These are phyloP conservation scores for Leptinotarsa haldemani DNA, from an alignment of 2,888 invertebrate species.

Conservation along the genomic window DNA sequence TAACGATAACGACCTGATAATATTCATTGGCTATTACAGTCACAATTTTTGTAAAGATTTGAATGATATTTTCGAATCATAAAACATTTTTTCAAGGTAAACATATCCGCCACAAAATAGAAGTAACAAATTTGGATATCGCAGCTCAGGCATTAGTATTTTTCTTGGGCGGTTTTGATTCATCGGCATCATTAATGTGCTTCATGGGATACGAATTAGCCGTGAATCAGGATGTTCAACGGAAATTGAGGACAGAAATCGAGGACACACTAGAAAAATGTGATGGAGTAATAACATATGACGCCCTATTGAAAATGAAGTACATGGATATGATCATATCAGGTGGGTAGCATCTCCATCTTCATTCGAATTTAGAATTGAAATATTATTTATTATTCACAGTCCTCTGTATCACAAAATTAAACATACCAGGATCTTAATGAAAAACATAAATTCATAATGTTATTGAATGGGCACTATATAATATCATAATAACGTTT, in stretches of 20 bases:
- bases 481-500: too few relatives aligned
- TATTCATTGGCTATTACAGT: not conserved
- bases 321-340: slow-evolving; percentile 74
- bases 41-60: too few relatives aligned
- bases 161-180: slow-evolving; percentile 69
- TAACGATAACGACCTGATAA: not conserved
- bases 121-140: slow-evolving; percentile 67
- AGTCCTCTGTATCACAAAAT: too few relatives aligned
- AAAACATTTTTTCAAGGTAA: not conserved
- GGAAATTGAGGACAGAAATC: slow-evolving; percentile 67
- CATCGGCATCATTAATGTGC: slow-evolving; percentile 64
- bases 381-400: not conserved
- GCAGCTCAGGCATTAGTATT: slow-evolving; percentile 70
- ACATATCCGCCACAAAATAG: not conserved
- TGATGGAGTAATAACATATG: slow-evolving; percentile 67
- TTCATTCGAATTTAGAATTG: not conserved
- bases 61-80: not conserved
- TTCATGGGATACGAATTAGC: slow-evolving; percentile 71
- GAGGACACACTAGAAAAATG: slow-evolving; percentile 44
- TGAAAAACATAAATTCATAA: too few relatives aligned
- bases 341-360: slow-evolving; percentile 56
- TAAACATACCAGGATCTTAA: too few relatives aligned
- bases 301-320: slow-evolving; percentile 68
- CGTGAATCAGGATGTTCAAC: slow-evolving; percentile 71
- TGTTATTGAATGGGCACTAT: too few relatives aligned